Evolutionary conservation across 2,888 invertebrate species (phyloP).

Genomic region (Meteorus cinctellus): DNA sequence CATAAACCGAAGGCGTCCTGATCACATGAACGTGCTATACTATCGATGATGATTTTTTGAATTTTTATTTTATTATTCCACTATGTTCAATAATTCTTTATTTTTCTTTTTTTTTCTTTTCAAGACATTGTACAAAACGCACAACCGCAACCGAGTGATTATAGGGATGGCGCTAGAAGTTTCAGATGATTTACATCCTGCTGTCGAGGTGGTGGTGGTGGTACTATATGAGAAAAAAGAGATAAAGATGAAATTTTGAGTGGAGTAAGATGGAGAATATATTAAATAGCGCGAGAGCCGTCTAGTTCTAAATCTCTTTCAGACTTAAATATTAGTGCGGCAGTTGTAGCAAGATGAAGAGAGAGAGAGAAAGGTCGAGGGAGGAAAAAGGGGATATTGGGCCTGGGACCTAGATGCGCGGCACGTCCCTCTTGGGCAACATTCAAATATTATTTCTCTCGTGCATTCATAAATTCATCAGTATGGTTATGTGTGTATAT

Average conservation of each 20-base stretch:
- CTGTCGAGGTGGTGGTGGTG: slow-evolving; percentile 20
- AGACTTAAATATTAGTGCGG: slow-evolving; percentile 60
- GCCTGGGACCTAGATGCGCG: slow-evolving; percentile 63
- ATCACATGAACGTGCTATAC: too few relatives aligned
- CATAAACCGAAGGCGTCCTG: too few relatives aligned
- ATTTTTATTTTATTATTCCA: background rate
- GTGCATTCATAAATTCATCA: slow-evolving; percentile 72
- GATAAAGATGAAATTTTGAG: background rate
- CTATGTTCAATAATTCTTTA: background rate
- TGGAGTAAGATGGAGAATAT: slow-evolving; percentile 44
- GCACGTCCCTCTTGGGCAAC: slow-evolving; percentile 71
- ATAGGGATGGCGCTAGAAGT: slow-evolving; percentile 71
- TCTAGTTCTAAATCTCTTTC: slow-evolving; percentile 67
- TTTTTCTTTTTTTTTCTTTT: background rate
- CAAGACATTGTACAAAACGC: slow-evolving; percentile 31
- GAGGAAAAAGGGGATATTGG: slow-evolving; percentile 36
- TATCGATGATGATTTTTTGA: background rate
- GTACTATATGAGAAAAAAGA: background rate
- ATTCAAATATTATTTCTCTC: slow-evolving; percentile 68
- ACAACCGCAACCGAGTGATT: slow-evolving; percentile 65
- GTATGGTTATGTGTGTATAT: slow-evolving; percentile 35
- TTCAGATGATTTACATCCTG: slow-evolving; percentile 71
- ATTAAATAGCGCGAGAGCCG: slow-evolving; percentile 45
- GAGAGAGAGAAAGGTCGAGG: background rate
- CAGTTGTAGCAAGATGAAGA: background rate